Evolutionary conservation across 2,113 vertebrate genomes (phyloP), one percentile per base, ranked within the genome.

Genomic region (Gracilinanus agilis): DNA sequence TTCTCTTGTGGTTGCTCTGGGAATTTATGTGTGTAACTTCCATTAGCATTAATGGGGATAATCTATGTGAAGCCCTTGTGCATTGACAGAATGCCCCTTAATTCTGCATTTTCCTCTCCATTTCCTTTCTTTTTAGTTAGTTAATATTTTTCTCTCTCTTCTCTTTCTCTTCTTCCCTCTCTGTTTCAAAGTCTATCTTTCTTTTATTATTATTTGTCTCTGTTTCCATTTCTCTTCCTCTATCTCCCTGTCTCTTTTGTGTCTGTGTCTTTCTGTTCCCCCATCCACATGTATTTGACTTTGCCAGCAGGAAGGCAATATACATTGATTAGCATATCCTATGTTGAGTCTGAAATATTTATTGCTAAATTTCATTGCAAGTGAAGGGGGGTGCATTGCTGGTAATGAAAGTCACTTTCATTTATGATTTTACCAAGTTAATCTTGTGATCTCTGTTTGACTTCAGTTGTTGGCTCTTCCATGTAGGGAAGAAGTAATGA

Each of bases 391-490:
- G 90, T 54, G 0, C 83, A 1, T 61, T 96, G 96, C 94, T 97
- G 83, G 55, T 93, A 94, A 56, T 91, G 90, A 94, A 97, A 95
- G 3, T 95, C 91, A 94, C 93, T 95, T 95, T 95, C 95, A 93
- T 97, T 95, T 97, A 96, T 29, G 90, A 91, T 93, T 96, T 97
- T 97, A 96, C 92, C 83, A 90, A 95, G 95, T 96, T 97, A 98
- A 98, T 98, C 91, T 27, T 89, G 58, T 96, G 67, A 96, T 97
- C 90, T 96, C 88, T 12, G 67, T 91, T 90, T 96, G 89, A 94
- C 90, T 96, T 94, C 90, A 89, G 40, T 96, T 94, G 58, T 90
- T 97, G 94, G 67, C 55, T 44, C 44, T 83, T 49, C 94, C 95
- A 54, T 92, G 34, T 54, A 97, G 94, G 88, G 90, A 93, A 95